A percentile compares a stretch with the other conserved stretches of the same genome.
phyloP scores from a whole-genome alignment of 2,888 invertebrate species.

The Drosophila nr. perissopoda region DNA sequence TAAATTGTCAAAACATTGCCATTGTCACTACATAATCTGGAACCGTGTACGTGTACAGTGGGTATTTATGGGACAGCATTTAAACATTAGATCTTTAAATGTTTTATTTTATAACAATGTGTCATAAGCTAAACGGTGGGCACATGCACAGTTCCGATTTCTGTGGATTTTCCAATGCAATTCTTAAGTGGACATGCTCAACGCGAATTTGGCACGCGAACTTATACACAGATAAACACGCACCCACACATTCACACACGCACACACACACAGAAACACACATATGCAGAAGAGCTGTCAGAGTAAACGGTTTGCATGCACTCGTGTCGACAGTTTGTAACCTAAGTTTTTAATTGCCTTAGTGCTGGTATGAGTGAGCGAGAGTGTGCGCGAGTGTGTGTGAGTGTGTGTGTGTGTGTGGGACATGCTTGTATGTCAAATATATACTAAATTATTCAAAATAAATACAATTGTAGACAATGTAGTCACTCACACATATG shows the following conservation, averaged over 20 bases:
- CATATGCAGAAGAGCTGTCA: conserved; percentile 25
- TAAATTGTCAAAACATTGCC: neutral
- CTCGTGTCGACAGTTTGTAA: conserved; percentile 75
- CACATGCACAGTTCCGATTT: conserved; percentile 50
- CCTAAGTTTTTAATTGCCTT: conserved; percentile 74
- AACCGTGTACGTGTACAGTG: neutral
- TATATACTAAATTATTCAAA: conserved; percentile 69
- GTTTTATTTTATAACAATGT: conserved; percentile 28
- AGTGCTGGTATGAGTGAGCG: conserved; percentile 24
- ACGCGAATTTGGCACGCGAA: conserved; percentile 60
- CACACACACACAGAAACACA: neutral
- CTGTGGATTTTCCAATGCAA: conserved; percentile 57
- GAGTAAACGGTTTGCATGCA: conserved; percentile 70
- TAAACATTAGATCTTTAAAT: neutral
- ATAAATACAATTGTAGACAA: conserved; percentile 73
- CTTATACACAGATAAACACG: conserved; percentile 3
- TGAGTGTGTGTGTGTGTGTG: conserved; percentile 18
- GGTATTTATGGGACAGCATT: neutral
- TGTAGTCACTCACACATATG: conserved; percentile 39
- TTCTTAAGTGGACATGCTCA: conserved; percentile 67
- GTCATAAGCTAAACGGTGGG: conserved; percentile 57
- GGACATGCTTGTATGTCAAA: conserved; percentile 35
- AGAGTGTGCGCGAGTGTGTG: conserved; percentile 16
- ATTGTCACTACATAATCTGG: neutral
- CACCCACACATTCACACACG: conserved; percentile 4